Conservation (phyloP, 1,140 invertebrate species). For the Antheraea pernyi region DNA sequence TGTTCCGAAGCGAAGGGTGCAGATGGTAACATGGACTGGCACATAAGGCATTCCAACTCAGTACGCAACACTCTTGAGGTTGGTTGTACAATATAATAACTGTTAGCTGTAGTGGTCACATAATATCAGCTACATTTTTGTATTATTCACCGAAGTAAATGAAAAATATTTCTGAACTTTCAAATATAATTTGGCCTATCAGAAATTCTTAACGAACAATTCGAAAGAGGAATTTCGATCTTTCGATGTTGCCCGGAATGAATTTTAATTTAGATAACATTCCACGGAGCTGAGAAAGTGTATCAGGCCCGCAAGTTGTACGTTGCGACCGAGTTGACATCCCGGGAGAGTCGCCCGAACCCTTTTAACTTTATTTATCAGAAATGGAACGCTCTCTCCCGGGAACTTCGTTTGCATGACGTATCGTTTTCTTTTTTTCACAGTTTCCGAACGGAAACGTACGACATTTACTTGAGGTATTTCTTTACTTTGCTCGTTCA, state of each 20-base stretch:
- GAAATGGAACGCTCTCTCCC: conserved; percentile 45
- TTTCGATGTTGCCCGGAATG: conserved; percentile 9
- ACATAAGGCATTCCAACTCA: too few species aligned
- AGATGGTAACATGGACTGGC: too few species aligned
- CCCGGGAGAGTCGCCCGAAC: conserved; percentile 34
- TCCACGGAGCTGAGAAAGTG: conserved; percentile 19
- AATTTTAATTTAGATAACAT: conserved; percentile 42
- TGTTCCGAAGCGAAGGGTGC: too few species aligned
- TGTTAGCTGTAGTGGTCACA: too few species aligned
- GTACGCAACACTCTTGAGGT: too few species aligned
- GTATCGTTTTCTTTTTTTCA: conserved; percentile 29
- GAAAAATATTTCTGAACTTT: not conserved
- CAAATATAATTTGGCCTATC: not conserved
- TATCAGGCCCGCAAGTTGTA: conserved; percentile 16
- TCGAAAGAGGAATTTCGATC: not conserved
- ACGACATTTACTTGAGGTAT: conserved; percentile 3
- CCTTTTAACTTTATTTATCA: conserved; percentile 59
- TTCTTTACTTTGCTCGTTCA: conserved; percentile 11
- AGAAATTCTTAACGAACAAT: not conserved
- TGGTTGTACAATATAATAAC: too few species aligned
- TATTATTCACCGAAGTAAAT: not conserved
- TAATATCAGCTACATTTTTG: not conserved
- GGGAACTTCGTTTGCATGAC: conserved; percentile 41
- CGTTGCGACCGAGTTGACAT: conserved; percentile 33
- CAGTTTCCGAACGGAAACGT: conserved; percentile 15